Evolutionary conservation across 2,113 vertebrate genomes (phyloP), one percentile per base, ranked within the genome.

Genomic region (Salvator merianae): DNA sequence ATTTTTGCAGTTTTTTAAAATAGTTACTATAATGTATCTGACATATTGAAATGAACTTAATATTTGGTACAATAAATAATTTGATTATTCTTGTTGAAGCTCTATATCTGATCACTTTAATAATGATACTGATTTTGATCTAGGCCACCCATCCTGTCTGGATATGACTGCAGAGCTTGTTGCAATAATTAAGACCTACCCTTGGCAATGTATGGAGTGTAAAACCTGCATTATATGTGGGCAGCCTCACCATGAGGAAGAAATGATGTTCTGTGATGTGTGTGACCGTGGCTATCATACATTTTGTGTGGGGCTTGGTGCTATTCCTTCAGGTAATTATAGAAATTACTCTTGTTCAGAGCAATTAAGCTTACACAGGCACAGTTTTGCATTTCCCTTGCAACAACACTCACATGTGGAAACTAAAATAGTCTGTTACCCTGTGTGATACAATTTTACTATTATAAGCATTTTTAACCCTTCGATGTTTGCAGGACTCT

Each of bases 181-280:
- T 94, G 88, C 95, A 87, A 94, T 98, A 93, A 98, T 99, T 95
- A 98, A 99, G 94, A 99, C 98, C 16, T 99, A 99, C 83, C 97
- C 96, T 9, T 99, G 99, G 99, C 99, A 99, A 93, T 99, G 99
- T 89, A 99, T 99, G 99, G 99, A 99, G 92, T 99, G 99, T 91
- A 99, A 99, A 94, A 98, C 98, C 0, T 99, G 99, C 96, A 97
- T 97, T 77, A 93, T 99, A 83, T 99, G 99, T 36, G 96, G 98
- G 94, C 97, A 99, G 92, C 99, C 99, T 78, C 98, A 99, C 90
- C 98, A 99, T 0, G 99, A 99, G 96, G 99, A 99, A 85, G 97
- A 99, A 93, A 99, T 99, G 98, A 99, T 99, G 99, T 99, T 99
- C 97, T 99, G 99, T 92, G 99, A 99, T 93, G 96, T 98, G 84